Percentiles rank a stretch among this genome's conserved stretches.
Evolutionary conservation across 2,113 vertebrate genomes (phyloP).

Genomic region (Eupsittula cactorum): DNA sequence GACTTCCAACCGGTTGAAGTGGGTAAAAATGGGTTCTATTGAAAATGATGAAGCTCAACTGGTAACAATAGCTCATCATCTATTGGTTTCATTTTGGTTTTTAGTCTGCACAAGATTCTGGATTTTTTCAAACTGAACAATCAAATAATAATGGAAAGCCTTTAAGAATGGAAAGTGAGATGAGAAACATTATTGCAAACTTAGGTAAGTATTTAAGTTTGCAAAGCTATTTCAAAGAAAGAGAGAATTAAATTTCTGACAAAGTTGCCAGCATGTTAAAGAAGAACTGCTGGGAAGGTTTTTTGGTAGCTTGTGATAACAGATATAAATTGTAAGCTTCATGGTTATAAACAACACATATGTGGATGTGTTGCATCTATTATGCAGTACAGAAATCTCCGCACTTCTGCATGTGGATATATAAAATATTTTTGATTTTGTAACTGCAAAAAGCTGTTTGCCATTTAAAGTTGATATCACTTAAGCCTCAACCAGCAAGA

Average conservation of each 20-base stretch:
- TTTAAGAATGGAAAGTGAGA: not conserved
- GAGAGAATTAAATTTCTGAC: not conserved
- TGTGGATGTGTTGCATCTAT: not conserved
- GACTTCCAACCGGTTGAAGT: too few relatives aligned
- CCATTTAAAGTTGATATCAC: not conserved
- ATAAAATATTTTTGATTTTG: not conserved
- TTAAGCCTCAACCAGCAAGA: slow-evolving; percentile 25
- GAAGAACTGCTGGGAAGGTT: not conserved
- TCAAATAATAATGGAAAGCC: not conserved
- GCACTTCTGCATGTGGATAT: not conserved
- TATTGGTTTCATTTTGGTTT: not conserved
- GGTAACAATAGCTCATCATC: not conserved
- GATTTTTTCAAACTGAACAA: not conserved
- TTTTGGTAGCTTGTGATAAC: slow-evolving; percentile 4
- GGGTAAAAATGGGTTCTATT: too few relatives aligned
- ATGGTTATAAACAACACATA: not conserved
- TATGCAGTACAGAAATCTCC: not conserved
- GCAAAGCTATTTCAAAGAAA: slow-evolving; percentile 13
- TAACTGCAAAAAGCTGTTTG: slow-evolving; percentile 10
- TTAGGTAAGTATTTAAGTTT: not conserved
- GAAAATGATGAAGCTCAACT: not conserved
- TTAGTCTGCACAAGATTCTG: not conserved
- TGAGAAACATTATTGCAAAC: not conserved
- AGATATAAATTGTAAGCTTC: slow-evolving; percentile 40
- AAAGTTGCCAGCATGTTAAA: not conserved